Percentiles rank a stretch among this genome's conserved stretches.
Evolutionary conservation across 2,113 vertebrate species (phyloP).

Genomic region (Deroptyus accipitrinus): DNA sequence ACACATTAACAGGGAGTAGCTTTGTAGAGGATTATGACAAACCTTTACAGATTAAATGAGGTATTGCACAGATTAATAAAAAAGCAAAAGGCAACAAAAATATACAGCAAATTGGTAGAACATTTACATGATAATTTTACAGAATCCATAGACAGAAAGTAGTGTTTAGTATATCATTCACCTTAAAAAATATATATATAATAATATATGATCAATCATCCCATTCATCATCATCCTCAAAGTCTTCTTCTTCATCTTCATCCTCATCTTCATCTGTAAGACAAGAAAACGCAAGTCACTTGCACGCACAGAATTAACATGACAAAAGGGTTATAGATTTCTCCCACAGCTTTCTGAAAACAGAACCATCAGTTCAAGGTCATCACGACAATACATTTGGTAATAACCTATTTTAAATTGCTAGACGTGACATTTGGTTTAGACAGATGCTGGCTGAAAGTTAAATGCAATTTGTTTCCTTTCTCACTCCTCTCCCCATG

Average conservation of each 20-base stretch:
- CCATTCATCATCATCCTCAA: conserved; percentile 99
- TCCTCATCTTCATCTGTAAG: conserved; percentile 93
- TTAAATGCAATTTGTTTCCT: background rate
- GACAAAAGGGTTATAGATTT: background rate
- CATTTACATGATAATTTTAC: conserved; percentile 94
- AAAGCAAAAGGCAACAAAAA: conserved; percentile 95
- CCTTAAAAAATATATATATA: conserved; percentile 85
- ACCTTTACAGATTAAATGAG: conserved; percentile 93
- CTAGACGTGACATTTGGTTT: background rate
- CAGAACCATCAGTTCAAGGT: background rate
- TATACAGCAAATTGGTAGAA: conserved; percentile 94
- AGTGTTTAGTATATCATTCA: conserved; percentile 87
- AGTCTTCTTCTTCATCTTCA: conserved; percentile 96
- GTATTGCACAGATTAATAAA: conserved; percentile 98
- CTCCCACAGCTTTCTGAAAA: background rate
- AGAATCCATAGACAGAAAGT: conserved; percentile 89
- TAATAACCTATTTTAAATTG: background rate
- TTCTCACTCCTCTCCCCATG: background rate
- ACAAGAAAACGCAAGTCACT: conserved; percentile 28
- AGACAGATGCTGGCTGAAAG: background rate
- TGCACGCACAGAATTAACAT: background rate
- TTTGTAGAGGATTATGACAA: conserved; percentile 84
- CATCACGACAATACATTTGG: background rate
- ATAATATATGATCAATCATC: conserved; percentile 88
- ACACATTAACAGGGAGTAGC: conserved; percentile 82